A percentile compares a stretch with the other conserved stretches of the same genome.
phyloP scores from a whole-genome alignment of 2,797 vertebrate species.

The Sebastes miniatus region DNA sequence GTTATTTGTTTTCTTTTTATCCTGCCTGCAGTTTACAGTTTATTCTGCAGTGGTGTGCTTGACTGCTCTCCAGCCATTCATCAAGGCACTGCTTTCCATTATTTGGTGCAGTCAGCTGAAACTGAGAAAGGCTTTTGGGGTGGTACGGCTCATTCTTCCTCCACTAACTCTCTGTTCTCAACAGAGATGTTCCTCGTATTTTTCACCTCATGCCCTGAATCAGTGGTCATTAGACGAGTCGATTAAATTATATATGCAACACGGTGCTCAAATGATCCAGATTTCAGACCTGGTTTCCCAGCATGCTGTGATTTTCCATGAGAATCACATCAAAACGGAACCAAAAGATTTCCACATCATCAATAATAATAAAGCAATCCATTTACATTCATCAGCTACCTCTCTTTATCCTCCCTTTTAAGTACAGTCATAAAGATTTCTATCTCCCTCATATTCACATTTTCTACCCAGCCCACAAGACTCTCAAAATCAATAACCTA shows the following conservation, averaged over 20 bases:
- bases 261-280: constrained; percentile 6
- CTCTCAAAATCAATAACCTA: constrained; percentile 67
- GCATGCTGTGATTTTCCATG: not conserved
- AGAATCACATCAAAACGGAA: constrained; percentile 21
- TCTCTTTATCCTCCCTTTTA: constrained; percentile 33
- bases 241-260: constrained; percentile 36
- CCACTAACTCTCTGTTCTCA: constrained; percentile 65
- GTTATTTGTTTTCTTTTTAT: constrained; percentile 81
- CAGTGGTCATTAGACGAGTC: constrained; percentile 47
- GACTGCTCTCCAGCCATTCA: constrained; percentile 81
- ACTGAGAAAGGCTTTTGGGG: constrained; percentile 79
- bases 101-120: constrained; percentile 85
- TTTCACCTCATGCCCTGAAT: constrained; percentile 49
- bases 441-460: constrained; percentile 57
- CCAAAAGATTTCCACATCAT: constrained; percentile 24
- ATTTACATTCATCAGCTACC: constrained; percentile 47
- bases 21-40: constrained; percentile 75
- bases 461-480: constrained; percentile 43
- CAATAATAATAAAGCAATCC: constrained; percentile 16
- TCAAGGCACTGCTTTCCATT: constrained; percentile 83
- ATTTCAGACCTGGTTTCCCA: constrained; percentile 23
- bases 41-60: constrained; percentile 76
- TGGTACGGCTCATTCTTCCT: constrained; percentile 77
- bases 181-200: constrained; percentile 64
- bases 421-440: constrained; percentile 39